phyloP scores from a whole-genome alignment of 2,797 vertebrate species.

The Clarias pachynema region DNA sequence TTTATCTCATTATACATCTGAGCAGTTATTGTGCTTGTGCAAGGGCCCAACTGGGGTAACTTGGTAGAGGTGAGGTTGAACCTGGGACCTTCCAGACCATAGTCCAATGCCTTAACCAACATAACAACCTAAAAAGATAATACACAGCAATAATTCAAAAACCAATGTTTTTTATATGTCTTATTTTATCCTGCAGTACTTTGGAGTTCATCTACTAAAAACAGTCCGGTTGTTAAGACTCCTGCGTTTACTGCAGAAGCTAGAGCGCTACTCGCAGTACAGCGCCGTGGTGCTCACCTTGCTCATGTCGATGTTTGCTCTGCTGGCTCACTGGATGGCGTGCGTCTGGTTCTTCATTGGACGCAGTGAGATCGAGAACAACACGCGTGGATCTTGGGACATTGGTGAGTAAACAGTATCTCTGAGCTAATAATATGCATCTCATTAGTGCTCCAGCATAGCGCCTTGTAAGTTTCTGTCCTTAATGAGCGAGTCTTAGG shows the following conservation, averaged over 20 bases:
- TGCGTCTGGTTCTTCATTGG: constrained; percentile 99
- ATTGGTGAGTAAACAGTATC: constrained; percentile 82
- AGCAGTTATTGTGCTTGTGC: too few species aligned
- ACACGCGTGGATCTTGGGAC: constrained; percentile 89
- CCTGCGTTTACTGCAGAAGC: constrained; percentile 92
- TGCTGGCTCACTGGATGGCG: constrained; percentile 98
- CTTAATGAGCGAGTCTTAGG: not conserved
- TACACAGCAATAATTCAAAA: not conserved
- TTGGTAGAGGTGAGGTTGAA: too few species aligned
- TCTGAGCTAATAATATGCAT: not conserved
- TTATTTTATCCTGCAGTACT: constrained; percentile 78
- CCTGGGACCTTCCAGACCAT: too few species aligned
- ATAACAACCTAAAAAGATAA: not conserved
- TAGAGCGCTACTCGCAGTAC: constrained; percentile 97
- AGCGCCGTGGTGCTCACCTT: constrained; percentile 95
- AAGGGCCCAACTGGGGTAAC: too few species aligned
- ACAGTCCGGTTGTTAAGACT: constrained; percentile 93
- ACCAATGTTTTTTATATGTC: not conserved
- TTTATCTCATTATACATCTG: too few species aligned
- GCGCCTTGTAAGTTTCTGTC: not conserved
- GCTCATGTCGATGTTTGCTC: constrained; percentile 97
- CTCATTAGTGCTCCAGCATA: constrained; percentile 6
- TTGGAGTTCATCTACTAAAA: constrained; percentile 94
- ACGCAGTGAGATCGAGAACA: constrained; percentile 95
- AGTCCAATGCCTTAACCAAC: not conserved